A percentile compares a stretch with the other conserved stretches of the same genome.
These are phyloP conservation scores for Xenopus borealis DNA, from an alignment of 2,113 vertebrate genomes.

Conservation along the genomic window DNA sequence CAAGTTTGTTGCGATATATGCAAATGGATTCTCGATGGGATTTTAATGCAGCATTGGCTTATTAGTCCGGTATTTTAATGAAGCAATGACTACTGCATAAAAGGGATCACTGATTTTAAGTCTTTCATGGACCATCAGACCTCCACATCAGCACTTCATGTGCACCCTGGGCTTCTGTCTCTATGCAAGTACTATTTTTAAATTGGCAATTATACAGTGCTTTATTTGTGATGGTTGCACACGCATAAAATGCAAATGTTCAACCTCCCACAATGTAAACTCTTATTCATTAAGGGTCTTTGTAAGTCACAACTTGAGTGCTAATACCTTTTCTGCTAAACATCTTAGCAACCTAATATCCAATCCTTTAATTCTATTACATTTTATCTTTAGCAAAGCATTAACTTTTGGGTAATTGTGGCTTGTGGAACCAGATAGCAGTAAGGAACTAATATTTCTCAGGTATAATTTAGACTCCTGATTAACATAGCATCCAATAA, in stretches of 20 bases:
- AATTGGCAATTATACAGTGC: conserved; percentile 38
- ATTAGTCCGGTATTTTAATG: conserved; percentile 36
- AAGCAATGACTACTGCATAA: conserved; percentile 29
- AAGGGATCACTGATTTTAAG: conserved; percentile 37
- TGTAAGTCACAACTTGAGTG: conserved; percentile 32
- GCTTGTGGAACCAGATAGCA: conserved; percentile 1
- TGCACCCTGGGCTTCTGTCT: conserved; percentile 26
- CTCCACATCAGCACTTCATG: conserved; percentile 22
- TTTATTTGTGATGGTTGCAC: conserved; percentile 29
- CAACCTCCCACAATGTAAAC: conserved; percentile 28
- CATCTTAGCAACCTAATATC: conserved; percentile 32
- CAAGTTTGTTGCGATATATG: conserved; percentile 1
- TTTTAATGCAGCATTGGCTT: conserved; percentile 29
- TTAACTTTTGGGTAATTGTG: conserved; percentile 19
- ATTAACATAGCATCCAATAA: background rate
- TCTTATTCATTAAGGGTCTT: conserved; percentile 36
- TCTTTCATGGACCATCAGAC: conserved; percentile 36
- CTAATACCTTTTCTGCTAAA: conserved; percentile 19
- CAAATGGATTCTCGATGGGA: conserved; percentile 7
- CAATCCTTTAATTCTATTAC: conserved; percentile 20
- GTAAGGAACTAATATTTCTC: conserved; percentile 1
- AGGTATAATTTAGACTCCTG: conserved; percentile 17
- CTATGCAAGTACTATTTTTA: conserved; percentile 35
- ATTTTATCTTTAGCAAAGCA: conserved; percentile 13
- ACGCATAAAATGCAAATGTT: conserved; percentile 32